These are phyloP conservation scores for Dryobota labecula DNA, from an alignment of 2,888 invertebrate species.

Conservation along the genomic window DNA sequence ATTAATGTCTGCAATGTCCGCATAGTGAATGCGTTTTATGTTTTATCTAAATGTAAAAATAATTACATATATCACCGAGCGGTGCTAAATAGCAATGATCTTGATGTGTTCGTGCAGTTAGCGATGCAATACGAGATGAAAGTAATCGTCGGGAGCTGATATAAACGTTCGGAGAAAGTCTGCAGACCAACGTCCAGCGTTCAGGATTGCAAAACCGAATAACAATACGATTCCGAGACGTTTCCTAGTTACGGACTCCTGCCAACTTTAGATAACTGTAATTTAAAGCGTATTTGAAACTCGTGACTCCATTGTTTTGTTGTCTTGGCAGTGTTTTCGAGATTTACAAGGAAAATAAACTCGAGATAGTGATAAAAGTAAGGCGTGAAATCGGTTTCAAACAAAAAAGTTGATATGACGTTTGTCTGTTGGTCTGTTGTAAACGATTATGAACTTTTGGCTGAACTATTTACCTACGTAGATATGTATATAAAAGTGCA, in stretches of 20 bases:
- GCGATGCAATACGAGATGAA: conserved; percentile 65
- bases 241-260: conserved; percentile 72
- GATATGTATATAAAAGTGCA: neutral
- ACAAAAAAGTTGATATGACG: neutral
- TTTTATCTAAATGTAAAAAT: conserved; percentile 43
- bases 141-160: conserved; percentile 60
- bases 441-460: neutral
- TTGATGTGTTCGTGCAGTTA: conserved; percentile 42
- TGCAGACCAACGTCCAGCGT: conserved; percentile 57
- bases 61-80: conserved; percentile 42
- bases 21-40: conserved; percentile 25
- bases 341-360: conserved; percentile 9
- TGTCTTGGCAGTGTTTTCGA: conserved; percentile 20
- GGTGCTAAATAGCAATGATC: conserved; percentile 45
- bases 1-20: conserved; percentile 36
- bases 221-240: conserved; percentile 71
- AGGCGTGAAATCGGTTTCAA: neutral
- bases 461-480: neutral
- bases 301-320: conserved; percentile 54
- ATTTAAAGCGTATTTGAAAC: conserved; percentile 59
- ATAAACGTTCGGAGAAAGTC: conserved; percentile 73
- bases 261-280: conserved; percentile 69
- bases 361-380: neutral
- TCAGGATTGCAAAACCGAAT: conserved; percentile 71
- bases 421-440: neutral